These are phyloP conservation scores for Crypturellus tataupa DNA, from an alignment of 2,797 vertebrate genomes.

Conservation along the genomic window DNA sequence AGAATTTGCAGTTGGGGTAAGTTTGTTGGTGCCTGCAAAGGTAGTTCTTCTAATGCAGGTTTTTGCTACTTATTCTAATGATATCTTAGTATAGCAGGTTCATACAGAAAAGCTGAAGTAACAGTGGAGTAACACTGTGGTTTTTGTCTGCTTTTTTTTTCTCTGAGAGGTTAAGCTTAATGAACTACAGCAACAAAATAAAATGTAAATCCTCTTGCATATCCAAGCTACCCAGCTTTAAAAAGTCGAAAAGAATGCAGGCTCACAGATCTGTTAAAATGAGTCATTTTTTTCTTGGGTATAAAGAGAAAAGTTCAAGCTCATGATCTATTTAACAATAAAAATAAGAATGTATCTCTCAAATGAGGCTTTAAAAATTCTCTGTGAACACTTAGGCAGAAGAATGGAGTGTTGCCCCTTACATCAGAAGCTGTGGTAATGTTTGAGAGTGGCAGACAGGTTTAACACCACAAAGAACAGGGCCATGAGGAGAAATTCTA, in stretches of 20 bases:
- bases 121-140: background rate
- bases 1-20: constrained; percentile 95
- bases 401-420: background rate
- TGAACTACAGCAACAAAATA: background rate
- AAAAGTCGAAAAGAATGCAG: background rate
- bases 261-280: background rate
- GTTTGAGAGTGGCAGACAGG: background rate
- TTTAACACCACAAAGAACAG: background rate
- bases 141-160: background rate
- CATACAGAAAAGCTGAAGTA: background rate
- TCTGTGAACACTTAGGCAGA: background rate
- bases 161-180: background rate
- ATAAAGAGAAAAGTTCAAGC: background rate
- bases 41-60: background rate
- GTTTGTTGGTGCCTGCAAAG: background rate
- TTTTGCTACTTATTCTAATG: background rate
- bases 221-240: fast-evolving
- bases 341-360: background rate
- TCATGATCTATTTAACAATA: background rate
- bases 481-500: background rate
- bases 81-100: background rate
- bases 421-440: background rate
- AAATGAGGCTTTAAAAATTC: background rate
- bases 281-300: background rate
- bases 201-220: background rate